Percentiles rank a stretch among this genome's conserved stretches.
phyloP scores from a whole-genome alignment of 2,888 invertebrate species.

The Lampropteryx suffumata region DNA sequence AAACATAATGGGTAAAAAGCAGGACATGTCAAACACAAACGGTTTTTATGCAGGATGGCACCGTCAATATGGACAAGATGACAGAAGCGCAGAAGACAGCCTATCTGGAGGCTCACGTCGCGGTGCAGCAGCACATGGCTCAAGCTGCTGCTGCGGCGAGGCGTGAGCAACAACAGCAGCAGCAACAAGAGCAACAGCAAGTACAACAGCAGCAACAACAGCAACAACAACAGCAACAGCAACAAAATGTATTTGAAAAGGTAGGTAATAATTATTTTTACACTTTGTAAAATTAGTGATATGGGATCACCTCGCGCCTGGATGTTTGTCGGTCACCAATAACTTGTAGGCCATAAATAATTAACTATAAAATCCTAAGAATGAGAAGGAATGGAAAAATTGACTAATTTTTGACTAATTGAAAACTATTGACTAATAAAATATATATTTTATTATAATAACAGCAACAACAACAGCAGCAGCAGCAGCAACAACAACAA shows the following conservation, averaged over 20 bases:
- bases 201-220: slow-evolving; percentile 53
- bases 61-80: slow-evolving; percentile 90
- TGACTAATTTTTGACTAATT: too few species aligned
- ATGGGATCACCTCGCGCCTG: too few species aligned
- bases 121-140: slow-evolving; percentile 90
- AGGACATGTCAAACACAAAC: too few species aligned
- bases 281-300: too few species aligned
- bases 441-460: slow-evolving; percentile 59
- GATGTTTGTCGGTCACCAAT: too few species aligned
- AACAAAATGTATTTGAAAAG: slow-evolving; percentile 44
- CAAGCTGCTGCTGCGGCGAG: slow-evolving; percentile 85
- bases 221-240: slow-evolving; percentile 47
- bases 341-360: too few species aligned
- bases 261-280: too few species aligned
- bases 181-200: slow-evolving; percentile 57
- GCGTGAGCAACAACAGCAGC: slow-evolving; percentile 75
- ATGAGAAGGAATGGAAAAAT: too few species aligned
- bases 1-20: too few species aligned
- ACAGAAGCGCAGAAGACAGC: slow-evolving; percentile 88
- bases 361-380: too few species aligned
- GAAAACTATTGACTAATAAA: too few species aligned
- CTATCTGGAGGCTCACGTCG: slow-evolving; percentile 89
- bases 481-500: slow-evolving; percentile 48
- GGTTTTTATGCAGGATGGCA: slow-evolving; percentile 79
- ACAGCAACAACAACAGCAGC: slow-evolving; percentile 61